Evolutionary conservation across 2,113 vertebrate species (phyloP).

Genomic region (Aphelocoma coerulescens): DNA sequence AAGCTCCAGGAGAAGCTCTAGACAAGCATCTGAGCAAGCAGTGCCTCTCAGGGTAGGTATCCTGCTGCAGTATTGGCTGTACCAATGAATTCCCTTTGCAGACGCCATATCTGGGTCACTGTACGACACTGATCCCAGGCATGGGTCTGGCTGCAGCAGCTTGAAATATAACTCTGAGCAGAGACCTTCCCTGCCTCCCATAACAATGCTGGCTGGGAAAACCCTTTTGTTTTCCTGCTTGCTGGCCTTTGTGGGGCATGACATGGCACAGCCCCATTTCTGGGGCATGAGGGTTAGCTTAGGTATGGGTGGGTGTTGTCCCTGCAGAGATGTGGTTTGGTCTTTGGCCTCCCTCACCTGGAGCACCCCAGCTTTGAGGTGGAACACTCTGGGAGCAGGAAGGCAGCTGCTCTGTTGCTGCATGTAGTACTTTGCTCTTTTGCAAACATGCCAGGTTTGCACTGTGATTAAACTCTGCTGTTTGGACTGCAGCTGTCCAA

Average conservation of each 20-base stretch:
- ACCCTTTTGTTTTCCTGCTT: not conserved
- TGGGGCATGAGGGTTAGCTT: not conserved
- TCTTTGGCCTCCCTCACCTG: not conserved
- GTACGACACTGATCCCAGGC: not conserved
- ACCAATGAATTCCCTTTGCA: not conserved
- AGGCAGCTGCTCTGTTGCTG: not conserved
- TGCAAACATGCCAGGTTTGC: not conserved
- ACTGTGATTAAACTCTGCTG: not conserved
- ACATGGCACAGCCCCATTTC: not conserved
- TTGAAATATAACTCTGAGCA: not conserved
- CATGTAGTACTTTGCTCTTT: not conserved
- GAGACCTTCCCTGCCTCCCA: not conserved
- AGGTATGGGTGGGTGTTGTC: accelerated
- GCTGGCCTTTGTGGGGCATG: not conserved
- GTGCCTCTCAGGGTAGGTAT: not conserved
- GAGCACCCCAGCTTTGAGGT: not conserved
- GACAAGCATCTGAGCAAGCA: accelerated
- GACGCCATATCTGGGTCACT: not conserved
- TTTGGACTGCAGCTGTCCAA: conserved; percentile 33
- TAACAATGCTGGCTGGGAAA: not conserved
- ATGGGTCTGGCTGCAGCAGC: not conserved
- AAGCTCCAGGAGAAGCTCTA: not conserved
- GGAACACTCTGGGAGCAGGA: not conserved
- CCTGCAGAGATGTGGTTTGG: not conserved
- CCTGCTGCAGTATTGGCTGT: not conserved